Conservation (phyloP, 2,888 invertebrate genomes). For the Gasteruption jaculator region DNA sequence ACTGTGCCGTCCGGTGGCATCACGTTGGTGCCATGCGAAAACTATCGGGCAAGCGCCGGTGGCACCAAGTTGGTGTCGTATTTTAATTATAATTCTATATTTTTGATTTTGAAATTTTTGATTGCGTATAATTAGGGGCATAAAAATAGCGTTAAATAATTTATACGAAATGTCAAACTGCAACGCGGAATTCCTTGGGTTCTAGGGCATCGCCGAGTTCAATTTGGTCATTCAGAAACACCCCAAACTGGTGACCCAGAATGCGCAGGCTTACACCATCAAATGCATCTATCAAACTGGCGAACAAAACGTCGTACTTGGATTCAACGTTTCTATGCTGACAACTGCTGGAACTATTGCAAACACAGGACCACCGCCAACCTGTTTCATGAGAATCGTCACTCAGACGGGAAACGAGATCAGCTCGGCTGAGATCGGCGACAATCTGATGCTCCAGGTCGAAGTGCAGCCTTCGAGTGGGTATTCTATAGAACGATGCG, state of each 20-base stretch:
- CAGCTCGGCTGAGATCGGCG: conserved; percentile 87
- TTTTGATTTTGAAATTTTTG: too few species aligned
- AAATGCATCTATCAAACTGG: conserved; percentile 93
- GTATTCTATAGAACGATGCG: conserved; percentile 29
- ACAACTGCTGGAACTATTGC: conserved; percentile 94
- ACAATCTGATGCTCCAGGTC: conserved; percentile 80
- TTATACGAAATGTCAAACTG: too few species aligned
- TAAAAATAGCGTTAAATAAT: too few species aligned
- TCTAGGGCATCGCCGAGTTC: conserved; percentile 88
- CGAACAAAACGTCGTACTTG: conserved; percentile 86
- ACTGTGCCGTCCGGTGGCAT: too few species aligned
- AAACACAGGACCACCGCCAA: conserved; percentile 90
- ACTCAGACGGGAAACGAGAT: conserved; percentile 83
- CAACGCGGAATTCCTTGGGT: too few species aligned
- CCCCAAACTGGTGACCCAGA: conserved; percentile 90
- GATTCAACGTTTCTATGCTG: conserved; percentile 92
- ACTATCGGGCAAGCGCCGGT: too few species aligned
- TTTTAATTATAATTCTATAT: too few species aligned
- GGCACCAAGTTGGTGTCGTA: too few species aligned
- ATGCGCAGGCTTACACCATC: conserved; percentile 93
- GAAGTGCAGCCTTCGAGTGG: conserved; percentile 70
- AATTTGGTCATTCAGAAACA: conserved; percentile 94
- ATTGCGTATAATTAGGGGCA: too few species aligned
- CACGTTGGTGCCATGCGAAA: too few species aligned
- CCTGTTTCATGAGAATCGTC: conserved; percentile 87